Percentiles rank a stretch among this genome's conserved stretches.
Evolutionary conservation across 2,113 vertebrate species (phyloP).

Genomic region (Microcebus murinus): DNA sequence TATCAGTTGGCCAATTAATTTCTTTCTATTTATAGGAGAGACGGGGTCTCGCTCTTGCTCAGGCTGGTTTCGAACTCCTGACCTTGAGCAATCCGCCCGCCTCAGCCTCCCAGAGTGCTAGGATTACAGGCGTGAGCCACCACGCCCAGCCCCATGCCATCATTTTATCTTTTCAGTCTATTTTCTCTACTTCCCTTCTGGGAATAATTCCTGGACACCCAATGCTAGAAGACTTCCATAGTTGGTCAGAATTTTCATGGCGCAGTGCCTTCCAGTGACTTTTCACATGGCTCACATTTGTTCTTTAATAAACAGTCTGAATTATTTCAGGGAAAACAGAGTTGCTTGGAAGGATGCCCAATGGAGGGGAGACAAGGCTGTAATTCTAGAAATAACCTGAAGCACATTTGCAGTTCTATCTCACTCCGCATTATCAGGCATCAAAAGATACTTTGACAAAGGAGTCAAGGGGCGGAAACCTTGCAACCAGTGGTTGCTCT

Average conservation of each 20-base stretch:
- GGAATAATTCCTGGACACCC: slow-evolving; percentile 21
- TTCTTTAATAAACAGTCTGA: slow-evolving; percentile 22
- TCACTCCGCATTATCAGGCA: neutral
- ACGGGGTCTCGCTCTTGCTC: no score
- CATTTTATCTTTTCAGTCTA: neutral
- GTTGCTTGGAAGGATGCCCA: neutral
- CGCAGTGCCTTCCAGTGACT: neutral
- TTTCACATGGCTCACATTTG: neutral
- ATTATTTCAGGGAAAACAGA: slow-evolving; percentile 3
- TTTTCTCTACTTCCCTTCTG: neutral
- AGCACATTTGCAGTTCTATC: neutral
- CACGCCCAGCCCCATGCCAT: neutral
- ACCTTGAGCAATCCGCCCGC: no score
- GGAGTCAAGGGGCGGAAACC: no score
- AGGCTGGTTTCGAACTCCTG: no score
- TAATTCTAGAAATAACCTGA: neutral
- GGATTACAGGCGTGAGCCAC: no score
- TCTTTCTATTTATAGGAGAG: no score
- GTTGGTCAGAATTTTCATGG: neutral
- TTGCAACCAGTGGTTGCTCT: no score
- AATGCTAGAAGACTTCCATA: neutral
- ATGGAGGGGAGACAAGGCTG: neutral
- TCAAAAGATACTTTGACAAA: no score
- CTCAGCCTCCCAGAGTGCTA: no score
- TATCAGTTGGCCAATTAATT: no score